Evolutionary conservation across 2,888 invertebrate species (phyloP), one percentile per base, ranked within the genome.

Genomic region (Scaptomyza cyrtandrae): DNA sequence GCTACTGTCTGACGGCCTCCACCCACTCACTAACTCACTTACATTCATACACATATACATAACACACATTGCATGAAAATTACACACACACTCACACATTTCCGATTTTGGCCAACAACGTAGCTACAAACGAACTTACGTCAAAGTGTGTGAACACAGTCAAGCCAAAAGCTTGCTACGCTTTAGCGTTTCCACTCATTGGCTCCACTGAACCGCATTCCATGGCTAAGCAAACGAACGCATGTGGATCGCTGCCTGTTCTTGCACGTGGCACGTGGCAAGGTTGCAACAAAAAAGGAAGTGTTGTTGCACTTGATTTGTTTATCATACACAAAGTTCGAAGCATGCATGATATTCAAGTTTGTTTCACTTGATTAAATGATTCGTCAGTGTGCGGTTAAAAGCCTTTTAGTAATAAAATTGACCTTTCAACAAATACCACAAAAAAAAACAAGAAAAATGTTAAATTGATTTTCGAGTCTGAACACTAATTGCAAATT

Each of bases 401-500:
- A 60, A 63, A 56, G 56, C 24, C 43, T 27, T 53, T 53, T 44
- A n/a, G 31, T 41, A 14, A 39, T 16, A 60, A 33, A 44, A 37
- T 60, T 72, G 72, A 69, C 76, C 71, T 77, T 70, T 55, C 7
- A 41, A 52, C 39, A 39, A 39, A 39, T 10, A 39, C 16, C 2
- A n/a, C n/a, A 3, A 10, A 3, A 16, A 41, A 4, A 16, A 10
- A 16, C 1, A 5, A 52, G 35, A n/a, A 27, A 41, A 27, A 35
- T 45, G 50, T 14, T 16, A 58, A 61, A 56, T 62, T 66, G 39
- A 58, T 48, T 55, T 66, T 35, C 11, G 24, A 52, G 33, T 43
- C 14, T 44, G 41, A 16, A 57, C 58, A 64, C 53, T 78, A 80
- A 81, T 81, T 78, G 75, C 43, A 58, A 54, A 62, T 62, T 68